Evolutionary conservation across 2,113 vertebrate species (phyloP), one percentile per base, ranked within the genome.

Genomic region (Cynoglossus semilaevis): DNA sequence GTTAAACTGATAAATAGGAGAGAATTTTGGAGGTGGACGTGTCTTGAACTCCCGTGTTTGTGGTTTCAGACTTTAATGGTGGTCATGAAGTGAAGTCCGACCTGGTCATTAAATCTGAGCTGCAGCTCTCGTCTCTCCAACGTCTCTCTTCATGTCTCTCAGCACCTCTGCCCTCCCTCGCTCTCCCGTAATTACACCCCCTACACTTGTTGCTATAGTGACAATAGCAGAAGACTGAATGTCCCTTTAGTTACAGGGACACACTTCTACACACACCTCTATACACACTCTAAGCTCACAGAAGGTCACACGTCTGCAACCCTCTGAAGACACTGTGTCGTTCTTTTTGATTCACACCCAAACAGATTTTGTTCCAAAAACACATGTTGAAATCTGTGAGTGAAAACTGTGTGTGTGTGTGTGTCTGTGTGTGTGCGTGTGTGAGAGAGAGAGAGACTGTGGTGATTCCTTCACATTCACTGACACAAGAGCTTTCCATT

Each of bases 191-290:
- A 82, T 71, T 34, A 58, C 17, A 42, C 47, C 14, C 42, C 16
- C 12, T 14, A 1, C 51, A 65, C 59, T 51, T 63, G 77, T 80
- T 83, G 72, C 77, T 60, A 83, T 78, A 67, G 77, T 59, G 38
- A 83, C 42, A 46, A 29, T 29, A 50, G 45, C 22, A 59, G 47
- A 56, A n/a, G 51, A 45, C 48, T 10, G 13, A 48, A 45, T 53
- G 46, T 61, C 54, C 51, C 16, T 67, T 71, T 57, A 44, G 43
- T 66, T 48, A 19, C 49, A 22, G 15, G 49, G 22, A 49, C 47
- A 38, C 40, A 53, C 41, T 15, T 48, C 51, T 40, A 36, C 29
- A 10, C n/a, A 37, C 43, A 61, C 49, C 16, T 14, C 57, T 9
- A 52, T 15, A 54, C 34, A 41, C 47, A 35, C 35, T 45, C 40